Base-by-base conservation (phyloP, 2,888 invertebrate species). In the Tetragnatha montana region DNA sequence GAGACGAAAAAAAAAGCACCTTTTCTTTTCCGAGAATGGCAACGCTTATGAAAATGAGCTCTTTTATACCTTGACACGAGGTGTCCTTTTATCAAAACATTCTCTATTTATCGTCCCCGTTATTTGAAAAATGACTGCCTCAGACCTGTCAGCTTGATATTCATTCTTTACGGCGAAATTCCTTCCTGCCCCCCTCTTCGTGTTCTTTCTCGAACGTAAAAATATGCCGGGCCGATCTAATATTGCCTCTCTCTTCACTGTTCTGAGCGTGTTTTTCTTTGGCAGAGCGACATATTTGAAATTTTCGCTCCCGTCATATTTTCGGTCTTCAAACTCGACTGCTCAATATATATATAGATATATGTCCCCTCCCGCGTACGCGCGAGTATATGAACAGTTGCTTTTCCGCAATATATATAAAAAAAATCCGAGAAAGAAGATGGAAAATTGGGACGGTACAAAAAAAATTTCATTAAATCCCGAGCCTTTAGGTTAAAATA, bases 381-480 rank as follows among this genome's bases (percentile, higher is more conserved):
- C 60, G 60, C 12, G 17, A 35, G 35, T 35, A 35, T 12, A 60
- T 60, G 17, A 60, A 10, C 60, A 12, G 60, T 60, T 60, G 14
- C 4, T 60, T 60, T 60, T 60, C 10, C 60, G 17, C 4, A 60
- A 60, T 17, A 60, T 4, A 60, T 4, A 60, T 7, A 60, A 8
- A 60, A 60, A 60, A 60, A 60, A 60, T 10, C 10, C 4, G 60
- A 60, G 60, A 17, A 17, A 60, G 12, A 60, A 35, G 35, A 35
- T 35, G 35, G 35, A 35, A 35, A 35, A 35, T 35, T 35, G 35
- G 35, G 35, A n/a, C n/a, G 35, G 35, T 35, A 35, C 50, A 60
- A 79, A 87, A 84, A 87, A 87, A 80, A 17, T 87, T 87, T 87
- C 86, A 87, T 87, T 87, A 87, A 87, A 87, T 87, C 80, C 74